Evolutionary conservation across 1,140 invertebrate species (phyloP), one percentile per base, ranked within the genome.

Genomic region (Zeugodacus cucurbitae): DNA sequence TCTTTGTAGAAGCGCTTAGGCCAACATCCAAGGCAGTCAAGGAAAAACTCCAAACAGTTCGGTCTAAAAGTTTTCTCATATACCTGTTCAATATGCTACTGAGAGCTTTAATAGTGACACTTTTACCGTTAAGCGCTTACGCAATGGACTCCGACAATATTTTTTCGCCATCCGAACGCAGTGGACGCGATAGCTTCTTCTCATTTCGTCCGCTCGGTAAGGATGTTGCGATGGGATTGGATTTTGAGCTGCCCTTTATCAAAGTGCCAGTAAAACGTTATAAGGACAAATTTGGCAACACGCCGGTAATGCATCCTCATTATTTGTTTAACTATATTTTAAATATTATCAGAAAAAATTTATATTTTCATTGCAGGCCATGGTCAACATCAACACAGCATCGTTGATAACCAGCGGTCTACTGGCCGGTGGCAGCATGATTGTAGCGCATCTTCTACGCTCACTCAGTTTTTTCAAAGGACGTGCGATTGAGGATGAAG

Each of bases 161-260:
- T 26, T 22, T 59, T 32, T 57, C 64, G 22, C 41, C 44, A 20
- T 6, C 41, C n/a, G 70, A 87, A 37, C 62, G 82, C 5, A 86
- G 34, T 14, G 78, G 57, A 29, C 78, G 62, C 20, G n/a, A 90
- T 0, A 90, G 89, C 4, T 64, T 93, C 11, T 85, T 93, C 82
- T 90, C 91, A 78, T 92, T 93, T 54, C 90, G 92, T 37, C 58
- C 91, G 0, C 88, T 92, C 32, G 91, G 90, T 22, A 90, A 90
- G n/a, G 22, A 91, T 29, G 89, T 93, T 26, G 89, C 89, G 1
- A 11, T 93, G 48, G 92, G 92, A 4, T 57, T 93, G 67, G 90
- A 93, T 87, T 91, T 91, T 59, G 57, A 92, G 37, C 26, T 93
- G 88, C 92, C 92, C 3, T 93, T 93, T 22, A n/a, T 93, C 2